Base-by-base conservation (phyloP, 2,113 vertebrate species). In the Scomber japonicus region DNA sequence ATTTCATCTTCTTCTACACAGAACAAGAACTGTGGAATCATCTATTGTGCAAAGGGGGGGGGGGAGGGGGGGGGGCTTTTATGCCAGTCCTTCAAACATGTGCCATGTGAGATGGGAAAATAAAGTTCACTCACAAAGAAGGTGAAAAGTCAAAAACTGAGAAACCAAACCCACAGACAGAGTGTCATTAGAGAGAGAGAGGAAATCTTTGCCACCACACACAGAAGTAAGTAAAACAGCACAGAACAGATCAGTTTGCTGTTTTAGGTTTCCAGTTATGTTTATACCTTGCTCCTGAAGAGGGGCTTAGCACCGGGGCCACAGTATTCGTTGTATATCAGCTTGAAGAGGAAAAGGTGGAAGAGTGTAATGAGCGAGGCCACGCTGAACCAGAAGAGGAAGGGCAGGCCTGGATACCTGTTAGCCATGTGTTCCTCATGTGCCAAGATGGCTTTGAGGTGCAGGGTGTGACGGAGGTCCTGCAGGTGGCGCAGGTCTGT, bases 351-450 rank as follows among this genome's bases (percentile, higher is more conserved):
- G 94, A 99, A 99, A 45, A 99, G 96, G 91, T 99, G 98, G 95
- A 99, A 99, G 62, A 99, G 94, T 0, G 97, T 97, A 93, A 99
- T 98, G 86, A 99, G 96, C 4, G 98, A 99, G 11, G 98, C 97
- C 93, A 99, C 97, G 3, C 98, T 99, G 95, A 99, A 99, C 98
- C 97, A 99, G 94, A 99, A 99, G 12, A 99, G 93, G 94, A 99
- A 99, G 72, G 98, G 98, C 87, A 99, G 95, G 51, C 98, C 98
- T 0, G 97, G 97, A 87, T 98, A 97, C 88, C 97, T 95, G 91
- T 96, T 97, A 71, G 98, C 98, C 98, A 99, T 99, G 95, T 99
- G 98, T 77, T 99, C 98, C 51, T 99, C 97, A 0, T 99, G 98
- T 30, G 97, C 98, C 82, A 99, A 83, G 89, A 99, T 98, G 84